A percentile compares a stretch with the other conserved stretches of the same genome.
Conservation (phyloP, 2,888 invertebrate species). For the Eupithecia dodoneata region DNA sequence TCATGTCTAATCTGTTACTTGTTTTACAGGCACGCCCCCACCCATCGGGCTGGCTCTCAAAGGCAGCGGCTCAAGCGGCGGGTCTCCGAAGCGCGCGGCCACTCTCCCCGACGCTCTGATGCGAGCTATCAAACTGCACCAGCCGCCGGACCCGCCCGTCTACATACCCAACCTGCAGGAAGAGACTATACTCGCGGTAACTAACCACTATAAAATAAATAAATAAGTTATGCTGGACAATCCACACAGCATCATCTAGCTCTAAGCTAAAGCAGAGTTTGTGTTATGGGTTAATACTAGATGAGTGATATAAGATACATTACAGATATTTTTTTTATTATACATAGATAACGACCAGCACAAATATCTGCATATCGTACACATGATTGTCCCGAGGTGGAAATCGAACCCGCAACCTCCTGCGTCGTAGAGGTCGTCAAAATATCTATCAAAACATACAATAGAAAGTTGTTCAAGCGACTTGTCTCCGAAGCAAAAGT, state of each 20-base stretch:
- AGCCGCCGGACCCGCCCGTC: constrained; percentile 82
- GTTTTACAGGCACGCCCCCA: constrained; percentile 66
- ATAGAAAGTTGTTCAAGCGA: neutral
- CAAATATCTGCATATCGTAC: no score
- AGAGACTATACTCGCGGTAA: constrained; percentile 95
- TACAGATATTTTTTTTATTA: no score
- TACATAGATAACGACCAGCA: no score
- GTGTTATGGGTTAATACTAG: no score
- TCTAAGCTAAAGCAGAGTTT: no score
- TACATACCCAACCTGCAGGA: constrained; percentile 97
- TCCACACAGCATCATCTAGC: no score
- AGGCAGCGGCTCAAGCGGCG: constrained; percentile 80
- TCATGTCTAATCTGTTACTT: neutral
- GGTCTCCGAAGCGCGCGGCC: constrained; percentile 82
- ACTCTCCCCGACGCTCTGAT: constrained; percentile 77
- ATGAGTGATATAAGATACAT: no score
- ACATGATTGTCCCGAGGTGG: no score
- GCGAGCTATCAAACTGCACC: constrained; percentile 79
- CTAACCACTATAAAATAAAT: neutral
- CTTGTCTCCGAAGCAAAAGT: neutral
- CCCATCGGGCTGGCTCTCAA: constrained; percentile 76
- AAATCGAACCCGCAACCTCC: no score
- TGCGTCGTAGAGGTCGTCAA: no score
- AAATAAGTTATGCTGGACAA: no score
- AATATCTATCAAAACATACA: neutral